Base-by-base conservation (phyloP, 2,797 vertebrate species). In the Poeciliopsis gracilis region DNA sequence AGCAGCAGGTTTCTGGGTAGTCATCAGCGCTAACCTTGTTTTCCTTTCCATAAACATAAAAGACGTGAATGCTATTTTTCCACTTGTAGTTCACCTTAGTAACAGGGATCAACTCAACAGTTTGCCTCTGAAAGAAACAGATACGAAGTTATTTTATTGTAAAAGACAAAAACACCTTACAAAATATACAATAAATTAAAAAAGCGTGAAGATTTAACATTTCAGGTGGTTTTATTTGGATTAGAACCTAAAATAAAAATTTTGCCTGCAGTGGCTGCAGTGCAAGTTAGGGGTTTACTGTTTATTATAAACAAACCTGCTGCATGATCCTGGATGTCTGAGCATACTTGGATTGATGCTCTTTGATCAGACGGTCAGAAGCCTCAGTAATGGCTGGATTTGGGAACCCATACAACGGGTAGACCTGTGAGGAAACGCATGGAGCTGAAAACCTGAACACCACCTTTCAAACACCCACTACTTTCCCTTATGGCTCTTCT, bases 1-100 rank as follows among this genome's bases (percentile, higher is more conserved):
- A 97, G 93, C 95, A 96, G 93, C 95, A 96, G 59, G 91, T 95
- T 3, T 88, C 94, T 0, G 96, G 96, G 77, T 97, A 97, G 87
- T 94, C 63, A 1, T 94, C 82, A 0, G 93, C 82, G 7, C 82
- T 92, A 72, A 96, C 95, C 72, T 90, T 5, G 49, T 92, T 80
- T 88, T 96, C 95, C 2, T 93, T 96, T 73, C 96, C 96, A 18
- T 92, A 96, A 28, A 96, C 93, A 4, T 43, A 94, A 84, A 94
- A 97, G 28, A 79, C 1, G 51, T 95, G 82, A 23, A 73, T 5
- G 55, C 88, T 82, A 13, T 81, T 91, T 81, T 96, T 95, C 96
- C 96, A 97, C 69, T 84, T 91, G 53, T 97, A 97, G 76, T 81
- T 89, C 25, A 95, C 95, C 75, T 93, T 95, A 8, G 95, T 94